Evolutionary conservation across 2,797 vertebrate species (phyloP).

Genomic region (Chaunax sp.): DNA sequence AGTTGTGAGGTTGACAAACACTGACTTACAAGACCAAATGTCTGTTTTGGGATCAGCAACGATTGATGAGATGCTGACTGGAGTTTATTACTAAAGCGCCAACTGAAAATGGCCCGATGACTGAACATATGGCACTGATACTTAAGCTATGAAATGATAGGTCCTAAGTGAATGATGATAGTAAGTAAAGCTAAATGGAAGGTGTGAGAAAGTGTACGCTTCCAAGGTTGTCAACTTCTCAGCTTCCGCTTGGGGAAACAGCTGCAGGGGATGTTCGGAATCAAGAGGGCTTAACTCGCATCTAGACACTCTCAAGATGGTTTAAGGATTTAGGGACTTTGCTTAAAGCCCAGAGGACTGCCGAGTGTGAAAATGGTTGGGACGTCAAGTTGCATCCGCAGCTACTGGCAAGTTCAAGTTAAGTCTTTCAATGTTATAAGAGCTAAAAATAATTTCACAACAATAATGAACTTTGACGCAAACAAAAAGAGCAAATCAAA

Average conservation of each 20-base stretch:
- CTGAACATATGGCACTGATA: constrained; percentile 19
- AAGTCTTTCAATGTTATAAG: constrained; percentile 28
- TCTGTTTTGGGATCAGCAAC: constrained; percentile 31
- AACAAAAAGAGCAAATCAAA: constrained; percentile 13
- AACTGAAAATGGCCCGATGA: not conserved
- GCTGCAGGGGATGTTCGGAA: constrained; percentile 75
- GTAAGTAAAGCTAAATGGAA: constrained; percentile 4
- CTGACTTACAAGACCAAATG: constrained; percentile 14
- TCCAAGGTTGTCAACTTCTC: constrained; percentile 46
- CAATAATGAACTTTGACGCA: constrained; percentile 21
- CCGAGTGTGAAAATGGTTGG: constrained; percentile 65
- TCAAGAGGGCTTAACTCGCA: constrained; percentile 67
- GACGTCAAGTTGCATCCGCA: constrained; percentile 46
- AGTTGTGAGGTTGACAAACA: constrained; percentile 9
- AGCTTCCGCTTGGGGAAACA: constrained; percentile 68
- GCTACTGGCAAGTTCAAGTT: constrained; percentile 50
- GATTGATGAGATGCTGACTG: constrained; percentile 16
- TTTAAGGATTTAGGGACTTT: constrained; percentile 75
- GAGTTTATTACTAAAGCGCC: constrained; percentile 1
- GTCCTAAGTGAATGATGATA: constrained; percentile 10
- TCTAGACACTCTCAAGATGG: constrained; percentile 66
- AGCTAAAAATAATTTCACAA: constrained; percentile 53
- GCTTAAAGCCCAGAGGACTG: constrained; percentile 63
- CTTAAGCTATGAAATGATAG: constrained; percentile 20
- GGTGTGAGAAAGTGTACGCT: constrained; percentile 44